Evolutionary conservation across 2,113 vertebrate species (phyloP).

Genomic region (Collichthys lucidus): DNA sequence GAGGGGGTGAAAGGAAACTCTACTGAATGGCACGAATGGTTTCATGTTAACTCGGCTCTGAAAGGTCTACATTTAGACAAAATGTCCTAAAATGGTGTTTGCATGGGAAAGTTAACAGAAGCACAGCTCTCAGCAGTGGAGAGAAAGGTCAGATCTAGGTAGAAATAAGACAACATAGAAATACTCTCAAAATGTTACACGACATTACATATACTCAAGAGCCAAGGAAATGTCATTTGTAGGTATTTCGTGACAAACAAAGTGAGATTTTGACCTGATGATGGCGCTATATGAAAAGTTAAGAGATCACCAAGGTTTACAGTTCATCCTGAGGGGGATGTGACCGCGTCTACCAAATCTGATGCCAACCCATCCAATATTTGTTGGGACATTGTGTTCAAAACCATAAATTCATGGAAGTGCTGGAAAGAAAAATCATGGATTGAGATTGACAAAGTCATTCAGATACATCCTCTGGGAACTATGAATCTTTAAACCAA

Average conservation of each 20-base stretch:
- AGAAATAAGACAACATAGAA: background rate
- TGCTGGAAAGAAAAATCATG: background rate
- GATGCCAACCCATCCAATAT: background rate
- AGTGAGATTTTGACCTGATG: background rate
- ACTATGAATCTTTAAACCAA: background rate
- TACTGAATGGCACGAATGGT: background rate
- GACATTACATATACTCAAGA: no score
- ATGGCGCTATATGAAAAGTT: background rate
- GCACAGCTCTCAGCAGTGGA: background rate
- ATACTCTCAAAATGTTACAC: background rate
- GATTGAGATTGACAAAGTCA: background rate
- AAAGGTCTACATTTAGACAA: background rate
- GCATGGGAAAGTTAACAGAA: background rate
- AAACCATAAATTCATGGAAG: background rate
- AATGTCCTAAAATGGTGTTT: background rate
- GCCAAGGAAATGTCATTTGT: background rate
- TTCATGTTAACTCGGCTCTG: background rate
- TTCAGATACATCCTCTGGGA: background rate
- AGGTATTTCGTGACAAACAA: background rate
- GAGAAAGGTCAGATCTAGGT: background rate
- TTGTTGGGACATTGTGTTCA: background rate
- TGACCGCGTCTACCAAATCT: background rate
- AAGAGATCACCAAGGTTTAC: background rate
- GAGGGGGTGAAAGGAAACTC: constrained; percentile 10
- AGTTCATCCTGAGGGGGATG: background rate